Percentiles rank a stretch among this genome's conserved stretches.
Conservation (phyloP, 2,888 invertebrate genomes). For the Pollenia griseotomentosa region DNA sequence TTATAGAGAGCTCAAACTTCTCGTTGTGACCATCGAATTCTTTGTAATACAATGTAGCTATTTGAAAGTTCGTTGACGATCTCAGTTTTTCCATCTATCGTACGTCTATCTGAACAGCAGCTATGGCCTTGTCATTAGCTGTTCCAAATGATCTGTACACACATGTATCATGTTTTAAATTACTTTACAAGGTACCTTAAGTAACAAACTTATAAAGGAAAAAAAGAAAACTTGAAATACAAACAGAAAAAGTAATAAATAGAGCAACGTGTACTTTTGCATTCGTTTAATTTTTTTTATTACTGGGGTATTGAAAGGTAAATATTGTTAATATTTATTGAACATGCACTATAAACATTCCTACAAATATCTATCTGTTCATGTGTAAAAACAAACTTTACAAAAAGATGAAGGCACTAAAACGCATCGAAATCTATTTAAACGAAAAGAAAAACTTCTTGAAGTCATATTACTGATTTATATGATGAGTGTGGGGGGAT, state of each 20-base stretch:
- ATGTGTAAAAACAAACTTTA: neutral
- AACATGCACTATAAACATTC: slow-evolving; percentile 50
- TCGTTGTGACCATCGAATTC: too few species aligned
- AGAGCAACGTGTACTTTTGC: slow-evolving; percentile 37
- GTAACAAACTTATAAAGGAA: neutral
- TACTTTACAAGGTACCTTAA: slow-evolving; percentile 14
- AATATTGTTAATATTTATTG: slow-evolving; percentile 67
- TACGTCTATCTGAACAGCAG: slow-evolving; percentile 51
- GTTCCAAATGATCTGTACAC: slow-evolving; percentile 69
- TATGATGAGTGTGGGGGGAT: slow-evolving; percentile 34
- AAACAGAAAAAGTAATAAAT: slow-evolving; percentile 38
- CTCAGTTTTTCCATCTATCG: neutral
- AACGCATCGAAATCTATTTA: slow-evolving; percentile 1
- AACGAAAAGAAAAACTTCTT: neutral
- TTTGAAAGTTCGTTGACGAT: neutral
- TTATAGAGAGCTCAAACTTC: too few species aligned
- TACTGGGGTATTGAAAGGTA: slow-evolving; percentile 52
- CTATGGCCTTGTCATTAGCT: slow-evolving; percentile 74
- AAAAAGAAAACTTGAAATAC: neutral
- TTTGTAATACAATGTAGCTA: neutral
- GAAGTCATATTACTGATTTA: slow-evolving; percentile 10
- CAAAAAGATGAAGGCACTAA: neutral
- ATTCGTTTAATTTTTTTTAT: slow-evolving; percentile 47
- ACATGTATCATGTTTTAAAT: slow-evolving; percentile 69
- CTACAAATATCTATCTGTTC: neutral